These are phyloP conservation scores for Heloderma charlesbogerti DNA, from an alignment of 2,113 vertebrate species.

Conservation along the genomic window DNA sequence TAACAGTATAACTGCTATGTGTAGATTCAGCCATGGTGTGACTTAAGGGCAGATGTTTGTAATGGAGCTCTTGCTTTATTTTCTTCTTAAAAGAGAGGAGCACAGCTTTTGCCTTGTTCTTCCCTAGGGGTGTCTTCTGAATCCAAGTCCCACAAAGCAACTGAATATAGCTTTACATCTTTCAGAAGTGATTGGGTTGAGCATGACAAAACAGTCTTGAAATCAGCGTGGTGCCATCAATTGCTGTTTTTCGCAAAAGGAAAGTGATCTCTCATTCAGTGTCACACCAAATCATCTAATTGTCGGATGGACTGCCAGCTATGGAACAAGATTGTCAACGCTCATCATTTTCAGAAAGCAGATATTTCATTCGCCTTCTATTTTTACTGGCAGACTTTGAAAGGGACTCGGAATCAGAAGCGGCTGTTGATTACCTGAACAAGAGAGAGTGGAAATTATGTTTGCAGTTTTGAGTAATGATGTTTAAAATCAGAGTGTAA, in stretches of 20 bases:
- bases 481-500: background rate
- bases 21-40: constrained; percentile 1
- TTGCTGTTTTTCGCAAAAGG: constrained; percentile 23
- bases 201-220: background rate
- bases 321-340: background rate
- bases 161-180: background rate
- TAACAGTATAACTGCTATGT: too few relatives aligned
- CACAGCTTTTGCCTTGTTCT: background rate
- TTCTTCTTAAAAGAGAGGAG: background rate
- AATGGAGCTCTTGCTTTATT: background rate
- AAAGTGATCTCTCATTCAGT: constrained; percentile 28
- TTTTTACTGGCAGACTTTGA: constrained; percentile 24
- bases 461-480: background rate
- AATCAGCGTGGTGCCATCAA: background rate
- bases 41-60: background rate
- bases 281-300: constrained; percentile 20
- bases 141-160: background rate
- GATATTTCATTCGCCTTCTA: constrained; percentile 45
- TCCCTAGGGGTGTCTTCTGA: background rate
- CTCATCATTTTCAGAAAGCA: constrained; percentile 45
- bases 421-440: background rate
- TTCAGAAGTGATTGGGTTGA: accelerated
- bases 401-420: constrained; percentile 5
- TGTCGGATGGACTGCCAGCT: constrained; percentile 37
- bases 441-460: background rate